A percentile compares a stretch with the other conserved stretches of the same genome.
These are phyloP conservation scores for Antheraea assamensis DNA, from an alignment of 2,888 invertebrate species.

Conservation along the genomic window DNA sequence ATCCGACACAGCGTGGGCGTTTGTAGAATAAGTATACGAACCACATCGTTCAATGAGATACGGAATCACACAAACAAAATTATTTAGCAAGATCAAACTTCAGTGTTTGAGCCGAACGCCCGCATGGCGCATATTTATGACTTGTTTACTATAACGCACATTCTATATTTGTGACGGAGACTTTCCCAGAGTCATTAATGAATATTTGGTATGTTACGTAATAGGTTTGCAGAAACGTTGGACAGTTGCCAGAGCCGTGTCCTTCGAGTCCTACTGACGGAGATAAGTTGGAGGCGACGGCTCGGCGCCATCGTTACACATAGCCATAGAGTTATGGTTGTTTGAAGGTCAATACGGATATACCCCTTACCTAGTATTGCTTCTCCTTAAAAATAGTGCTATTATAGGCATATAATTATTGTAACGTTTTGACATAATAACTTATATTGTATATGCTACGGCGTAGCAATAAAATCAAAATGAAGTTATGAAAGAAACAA, in stretches of 20 bases:
- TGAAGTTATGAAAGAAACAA: background rate
- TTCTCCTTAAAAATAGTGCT: background rate
- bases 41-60: constrained; percentile 1
- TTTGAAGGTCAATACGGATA: constrained; percentile 47
- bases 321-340: constrained; percentile 39
- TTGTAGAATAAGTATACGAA: background rate
- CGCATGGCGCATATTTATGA: constrained; percentile 2
- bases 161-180: constrained; percentile 22
- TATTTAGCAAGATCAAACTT: background rate
- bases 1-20: background rate
- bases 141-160: constrained; percentile 15
- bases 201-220: constrained; percentile 44
- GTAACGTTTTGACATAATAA: background rate
- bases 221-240: constrained; percentile 52
- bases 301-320: constrained; percentile 47
- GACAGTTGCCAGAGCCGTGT: constrained; percentile 52
- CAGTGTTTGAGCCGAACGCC: background rate
- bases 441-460: background rate
- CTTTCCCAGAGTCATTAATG: constrained; percentile 38
- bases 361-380: background rate
- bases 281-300: constrained; percentile 48
- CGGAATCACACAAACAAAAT: constrained; percentile 1
- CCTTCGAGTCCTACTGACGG: constrained; percentile 48
- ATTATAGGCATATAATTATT: background rate
- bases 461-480: background rate